Conservation (phyloP, 2,113 vertebrate species). For the Caloenas nicobarica region DNA sequence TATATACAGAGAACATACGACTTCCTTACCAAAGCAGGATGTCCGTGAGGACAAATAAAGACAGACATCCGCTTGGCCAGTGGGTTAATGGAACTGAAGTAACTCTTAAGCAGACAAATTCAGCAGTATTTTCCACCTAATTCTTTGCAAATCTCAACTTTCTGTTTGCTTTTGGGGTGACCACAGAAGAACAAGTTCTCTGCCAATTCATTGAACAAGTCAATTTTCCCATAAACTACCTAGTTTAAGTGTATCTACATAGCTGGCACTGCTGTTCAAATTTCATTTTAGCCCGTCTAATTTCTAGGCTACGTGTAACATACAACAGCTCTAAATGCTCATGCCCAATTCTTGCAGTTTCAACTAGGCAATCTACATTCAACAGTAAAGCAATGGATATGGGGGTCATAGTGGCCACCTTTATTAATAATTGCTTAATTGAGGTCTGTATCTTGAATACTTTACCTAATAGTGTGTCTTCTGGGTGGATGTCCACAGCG, state of each 20-base stretch:
- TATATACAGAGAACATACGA: background rate
- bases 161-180: background rate
- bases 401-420: background rate
- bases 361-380: background rate
- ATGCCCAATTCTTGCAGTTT: background rate
- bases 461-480: slow-evolving; percentile 90
- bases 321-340: background rate
- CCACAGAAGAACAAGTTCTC: background rate
- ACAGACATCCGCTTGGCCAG: background rate
- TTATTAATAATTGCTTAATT: background rate
- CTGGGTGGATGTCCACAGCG: slow-evolving; percentile 82
- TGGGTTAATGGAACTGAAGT: background rate
- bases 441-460: background rate
- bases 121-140: background rate
- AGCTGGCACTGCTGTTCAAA: background rate
- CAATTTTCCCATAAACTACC: background rate
- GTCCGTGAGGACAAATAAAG: background rate
- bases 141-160: background rate
- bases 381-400: background rate
- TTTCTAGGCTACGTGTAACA: background rate
- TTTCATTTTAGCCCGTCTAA: background rate
- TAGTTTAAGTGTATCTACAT: background rate
- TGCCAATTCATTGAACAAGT: background rate
- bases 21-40: background rate
- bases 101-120: background rate